Evolutionary conservation across 2,113 vertebrate species (phyloP), one percentile per base, ranked within the genome.

Genomic region (Entelurus aequoreus): DNA sequence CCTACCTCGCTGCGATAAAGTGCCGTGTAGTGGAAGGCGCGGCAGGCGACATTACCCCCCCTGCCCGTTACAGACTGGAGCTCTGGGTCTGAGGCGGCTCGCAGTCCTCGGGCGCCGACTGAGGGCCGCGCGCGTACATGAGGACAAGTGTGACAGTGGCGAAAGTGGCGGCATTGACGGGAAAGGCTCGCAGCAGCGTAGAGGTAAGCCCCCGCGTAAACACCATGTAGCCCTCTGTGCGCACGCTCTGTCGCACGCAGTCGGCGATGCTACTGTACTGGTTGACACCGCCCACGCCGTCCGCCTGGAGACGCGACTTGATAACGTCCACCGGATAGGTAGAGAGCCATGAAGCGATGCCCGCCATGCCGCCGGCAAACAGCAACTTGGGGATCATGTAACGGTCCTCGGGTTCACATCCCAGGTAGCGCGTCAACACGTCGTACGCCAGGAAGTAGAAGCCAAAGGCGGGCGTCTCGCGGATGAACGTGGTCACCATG

Each of bases 361-460:
- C 97, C 0, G 97, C 92, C 86, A 94, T 93, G 37, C 97, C 97
- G 0, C 97, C 97, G 0, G 94, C 93, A 60, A 99, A 93, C 63
- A 99, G 88, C 76, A 99, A 89, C 53, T 98, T 99, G 73, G 94
- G 95, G 68, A 98, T 94, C 76, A 98, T 90, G 15, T 90, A 91
- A 19, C 72, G 87, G 78, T 94, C 93, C 1, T 92, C 89, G 0
- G 92, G 92, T 83, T 98, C 95, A 0, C 94, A 98, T 63, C 94
- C 91, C 0, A 99, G 78, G 21, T 87, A 86, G 14, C 94, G 93
- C 0, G 94, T 95, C 79, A 98, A 80, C 73, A 88, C 88, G 50
- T 98, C 97, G 6, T 98, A 99, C 8, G 94, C 73, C 51, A 96
- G 84, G 87, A 99, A 99, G 78, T 99, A 99, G 69, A 99, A 92